Conservation (phyloP, 2,797 vertebrate species). For the Neostethus bicornis region DNA sequence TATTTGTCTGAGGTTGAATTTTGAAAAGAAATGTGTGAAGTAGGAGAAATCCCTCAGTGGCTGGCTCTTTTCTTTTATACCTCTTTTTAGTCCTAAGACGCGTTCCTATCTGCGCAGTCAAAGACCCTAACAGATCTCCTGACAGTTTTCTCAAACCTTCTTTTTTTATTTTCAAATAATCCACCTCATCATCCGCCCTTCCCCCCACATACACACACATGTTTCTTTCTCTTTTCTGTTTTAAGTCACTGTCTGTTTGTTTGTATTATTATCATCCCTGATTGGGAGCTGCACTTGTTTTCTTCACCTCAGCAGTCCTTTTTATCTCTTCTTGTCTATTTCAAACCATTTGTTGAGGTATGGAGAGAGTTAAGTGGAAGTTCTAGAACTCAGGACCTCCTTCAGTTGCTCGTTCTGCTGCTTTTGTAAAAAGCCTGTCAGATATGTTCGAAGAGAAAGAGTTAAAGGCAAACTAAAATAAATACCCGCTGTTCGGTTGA, state of each 20-base stretch:
- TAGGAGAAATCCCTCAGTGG: constrained; percentile 77
- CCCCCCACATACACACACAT: constrained; percentile 1
- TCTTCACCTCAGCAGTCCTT: constrained; percentile 44
- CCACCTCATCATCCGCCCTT: constrained; percentile 45
- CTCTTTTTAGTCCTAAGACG: constrained; percentile 75
- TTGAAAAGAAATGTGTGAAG: constrained; percentile 70
- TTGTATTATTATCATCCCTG: constrained; percentile 56
- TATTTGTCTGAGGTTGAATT: constrained; percentile 81
- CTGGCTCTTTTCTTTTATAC: constrained; percentile 71
- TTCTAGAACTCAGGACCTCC: constrained; percentile 57
- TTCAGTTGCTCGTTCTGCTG: constrained; percentile 53
- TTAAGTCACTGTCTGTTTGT: constrained; percentile 39
- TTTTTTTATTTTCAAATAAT: constrained; percentile 57
- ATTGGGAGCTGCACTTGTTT: constrained; percentile 53
- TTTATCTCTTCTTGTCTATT: constrained; percentile 56
- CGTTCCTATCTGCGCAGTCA: constrained; percentile 60
- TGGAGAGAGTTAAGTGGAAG: constrained; percentile 67
- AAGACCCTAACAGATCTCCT: constrained; percentile 68
- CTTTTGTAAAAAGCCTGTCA: constrained; percentile 70
- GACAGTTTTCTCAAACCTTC: constrained; percentile 70
- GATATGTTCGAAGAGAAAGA: constrained; percentile 26
- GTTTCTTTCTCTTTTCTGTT: constrained; percentile 45
- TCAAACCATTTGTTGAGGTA: constrained; percentile 70
- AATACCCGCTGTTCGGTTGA: not conserved
- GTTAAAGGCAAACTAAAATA: not conserved